Conservation (phyloP, 2,888 invertebrate species). For the Dasysyrphus tricinctus region DNA sequence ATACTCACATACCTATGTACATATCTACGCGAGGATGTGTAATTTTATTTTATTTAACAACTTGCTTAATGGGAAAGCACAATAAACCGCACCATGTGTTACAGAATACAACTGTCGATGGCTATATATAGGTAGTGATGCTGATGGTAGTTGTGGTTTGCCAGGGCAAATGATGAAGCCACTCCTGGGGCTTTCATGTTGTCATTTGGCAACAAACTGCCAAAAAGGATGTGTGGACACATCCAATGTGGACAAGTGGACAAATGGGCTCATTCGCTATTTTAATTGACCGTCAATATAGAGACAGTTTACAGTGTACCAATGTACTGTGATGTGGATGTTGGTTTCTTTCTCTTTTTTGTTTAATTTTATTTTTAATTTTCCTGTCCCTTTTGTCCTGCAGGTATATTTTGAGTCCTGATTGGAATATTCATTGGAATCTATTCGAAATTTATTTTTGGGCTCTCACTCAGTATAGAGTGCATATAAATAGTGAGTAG, state of each 20-base stretch:
- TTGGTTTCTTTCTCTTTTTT: conserved; percentile 16
- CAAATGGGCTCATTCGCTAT: conserved; percentile 67
- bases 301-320: neutral
- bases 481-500: too few relatives aligned
- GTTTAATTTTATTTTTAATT: conserved; percentile 24
- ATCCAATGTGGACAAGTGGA: conserved; percentile 64
- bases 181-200: conserved; percentile 43
- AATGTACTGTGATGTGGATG: neutral
- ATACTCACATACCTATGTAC: neutral
- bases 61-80: conserved; percentile 65
- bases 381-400: conserved; percentile 13
- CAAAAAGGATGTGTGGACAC: conserved; percentile 65
- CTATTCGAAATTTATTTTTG: conserved; percentile 32
- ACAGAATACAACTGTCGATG: conserved; percentile 36
- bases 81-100: conserved; percentile 71
- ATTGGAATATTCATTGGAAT: conserved; percentile 32
- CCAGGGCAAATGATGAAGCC: conserved; percentile 48
- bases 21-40: conserved; percentile 7
- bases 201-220: conserved; percentile 56
- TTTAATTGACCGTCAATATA: conserved; percentile 72
- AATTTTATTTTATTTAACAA: conserved; percentile 48
- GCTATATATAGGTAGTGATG: neutral
- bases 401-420: conserved; percentile 3
- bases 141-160: conserved; percentile 37
- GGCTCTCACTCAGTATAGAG: conserved; percentile 8